phyloP scores from a whole-genome alignment of 2,797 vertebrate species.

The Todus mexicanus region DNA sequence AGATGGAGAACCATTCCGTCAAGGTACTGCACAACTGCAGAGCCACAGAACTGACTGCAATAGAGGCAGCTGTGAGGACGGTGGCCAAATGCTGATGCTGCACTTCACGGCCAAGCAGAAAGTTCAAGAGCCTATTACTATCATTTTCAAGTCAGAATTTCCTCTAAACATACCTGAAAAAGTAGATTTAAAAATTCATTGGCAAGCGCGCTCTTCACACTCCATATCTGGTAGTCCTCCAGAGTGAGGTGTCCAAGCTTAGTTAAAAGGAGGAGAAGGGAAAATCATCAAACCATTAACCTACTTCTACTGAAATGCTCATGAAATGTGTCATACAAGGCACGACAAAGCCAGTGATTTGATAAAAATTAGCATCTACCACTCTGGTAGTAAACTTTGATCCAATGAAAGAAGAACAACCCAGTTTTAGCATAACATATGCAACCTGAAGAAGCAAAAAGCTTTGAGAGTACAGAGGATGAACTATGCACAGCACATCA shows the following conservation, averaged over 20 bases:
- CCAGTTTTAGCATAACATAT: not conserved
- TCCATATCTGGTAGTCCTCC: constrained; percentile 99
- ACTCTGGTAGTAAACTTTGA: not conserved
- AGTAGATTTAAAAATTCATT: constrained; percentile 98
- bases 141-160: not conserved
- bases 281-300: not conserved
- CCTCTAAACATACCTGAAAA: constrained; percentile 85
- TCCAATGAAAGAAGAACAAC: not conserved
- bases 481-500: not conserved
- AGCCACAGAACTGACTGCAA: not conserved
- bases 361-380: not conserved
- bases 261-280: not conserved
- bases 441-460: not conserved
- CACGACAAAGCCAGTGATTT: not conserved
- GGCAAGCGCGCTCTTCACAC: constrained; percentile 95
- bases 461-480: not conserved
- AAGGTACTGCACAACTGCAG: not conserved
- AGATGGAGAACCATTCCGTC: not conserved
- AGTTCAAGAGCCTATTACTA: not conserved
- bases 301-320: not conserved
- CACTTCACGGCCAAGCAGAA: not conserved
- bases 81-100: not conserved
- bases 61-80: not conserved
- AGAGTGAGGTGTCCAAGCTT: constrained; percentile 93
- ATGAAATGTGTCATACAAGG: not conserved